A percentile compares a stretch with the other conserved stretches of the same genome.
phyloP scores from a whole-genome alignment of 1,140 invertebrate genomes.

The Caenorhabditis latens region DNA sequence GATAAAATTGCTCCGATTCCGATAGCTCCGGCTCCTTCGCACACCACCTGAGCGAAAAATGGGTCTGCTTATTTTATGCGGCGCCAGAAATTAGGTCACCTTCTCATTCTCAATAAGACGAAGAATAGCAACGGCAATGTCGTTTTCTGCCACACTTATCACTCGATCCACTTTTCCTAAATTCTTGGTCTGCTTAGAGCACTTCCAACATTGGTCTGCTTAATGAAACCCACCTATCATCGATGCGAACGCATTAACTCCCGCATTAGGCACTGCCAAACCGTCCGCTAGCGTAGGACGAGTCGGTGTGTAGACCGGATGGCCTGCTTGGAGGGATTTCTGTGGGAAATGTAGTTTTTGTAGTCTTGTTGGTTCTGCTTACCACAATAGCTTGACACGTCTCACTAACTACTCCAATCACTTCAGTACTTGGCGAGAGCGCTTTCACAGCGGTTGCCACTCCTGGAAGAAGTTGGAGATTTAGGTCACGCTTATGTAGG shows the following conservation, averaged over 20 bases:
- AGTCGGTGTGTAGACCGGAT: conserved; percentile 44
- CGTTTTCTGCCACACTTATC: conserved; percentile 78
- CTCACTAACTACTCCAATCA: conserved; percentile 84
- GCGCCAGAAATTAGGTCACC: conserved; percentile 45
- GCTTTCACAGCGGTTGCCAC: conserved; percentile 87
- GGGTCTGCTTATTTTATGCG: not conserved
- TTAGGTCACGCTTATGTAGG: not conserved
- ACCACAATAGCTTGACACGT: conserved; percentile 79
- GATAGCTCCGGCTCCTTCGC: conserved; percentile 89
- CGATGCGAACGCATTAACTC: conserved; percentile 85
- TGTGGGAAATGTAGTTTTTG: conserved; percentile 13
- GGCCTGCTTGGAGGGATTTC: conserved; percentile 63
- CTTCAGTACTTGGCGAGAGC: conserved; percentile 84
- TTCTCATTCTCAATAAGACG: conserved; percentile 89
- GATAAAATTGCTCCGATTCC: conserved; percentile 88
- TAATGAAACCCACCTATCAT: conserved; percentile 81
- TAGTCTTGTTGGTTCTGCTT: not conserved
- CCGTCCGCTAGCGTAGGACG: conserved; percentile 73
- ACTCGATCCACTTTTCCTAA: conserved; percentile 64
- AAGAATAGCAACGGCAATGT: conserved; percentile 88
- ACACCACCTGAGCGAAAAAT: conserved; percentile 81
- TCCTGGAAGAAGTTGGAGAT: not conserved
- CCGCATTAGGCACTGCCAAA: conserved; percentile 88
- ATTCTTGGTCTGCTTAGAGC: not conserved
- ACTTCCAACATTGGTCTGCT: not conserved